Percentiles rank a stretch among this genome's conserved stretches.
phyloP scores from a whole-genome alignment of 2,888 invertebrate genomes.

The Lasioglossum figueresi region DNA sequence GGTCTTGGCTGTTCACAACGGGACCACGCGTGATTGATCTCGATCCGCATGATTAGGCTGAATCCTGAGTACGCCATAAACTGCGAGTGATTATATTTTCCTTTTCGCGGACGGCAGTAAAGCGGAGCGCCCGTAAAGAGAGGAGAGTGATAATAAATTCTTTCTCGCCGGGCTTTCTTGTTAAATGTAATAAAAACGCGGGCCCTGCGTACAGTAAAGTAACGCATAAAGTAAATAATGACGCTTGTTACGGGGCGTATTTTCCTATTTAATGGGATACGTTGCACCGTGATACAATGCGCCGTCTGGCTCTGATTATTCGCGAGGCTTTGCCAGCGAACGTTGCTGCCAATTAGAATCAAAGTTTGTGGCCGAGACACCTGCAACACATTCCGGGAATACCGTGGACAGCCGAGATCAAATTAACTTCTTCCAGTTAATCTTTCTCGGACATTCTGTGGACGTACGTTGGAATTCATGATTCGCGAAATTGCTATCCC shows the following conservation, averaged over 20 bases:
- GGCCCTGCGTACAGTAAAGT: slow-evolving; percentile 26
- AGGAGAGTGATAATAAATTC: slow-evolving; percentile 53
- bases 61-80: slow-evolving; percentile 24
- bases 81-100: slow-evolving; percentile 45
- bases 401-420: not conserved
- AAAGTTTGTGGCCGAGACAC: not conserved
- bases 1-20: slow-evolving; percentile 1
- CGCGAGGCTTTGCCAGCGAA: not conserved
- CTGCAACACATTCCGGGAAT: not conserved
- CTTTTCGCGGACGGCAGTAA: slow-evolving; percentile 24
- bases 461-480: not conserved
- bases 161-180: slow-evolving; percentile 23
- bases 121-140: slow-evolving; percentile 36
- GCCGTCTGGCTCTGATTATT: slow-evolving; percentile 16
- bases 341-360: not conserved
- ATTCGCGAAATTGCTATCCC: not conserved
- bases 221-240: slow-evolving; percentile 52
- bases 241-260: slow-evolving; percentile 46
- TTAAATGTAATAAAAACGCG: slow-evolving; percentile 35
- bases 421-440: not conserved
- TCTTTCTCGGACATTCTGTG: not conserved
- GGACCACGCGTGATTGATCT: not conserved
- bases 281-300: slow-evolving; percentile 7
- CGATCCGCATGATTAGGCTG: not conserved
- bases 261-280: slow-evolving; percentile 34